Conservation (phyloP, 2,113 vertebrate species). For the Atrichornis clamosus region DNA sequence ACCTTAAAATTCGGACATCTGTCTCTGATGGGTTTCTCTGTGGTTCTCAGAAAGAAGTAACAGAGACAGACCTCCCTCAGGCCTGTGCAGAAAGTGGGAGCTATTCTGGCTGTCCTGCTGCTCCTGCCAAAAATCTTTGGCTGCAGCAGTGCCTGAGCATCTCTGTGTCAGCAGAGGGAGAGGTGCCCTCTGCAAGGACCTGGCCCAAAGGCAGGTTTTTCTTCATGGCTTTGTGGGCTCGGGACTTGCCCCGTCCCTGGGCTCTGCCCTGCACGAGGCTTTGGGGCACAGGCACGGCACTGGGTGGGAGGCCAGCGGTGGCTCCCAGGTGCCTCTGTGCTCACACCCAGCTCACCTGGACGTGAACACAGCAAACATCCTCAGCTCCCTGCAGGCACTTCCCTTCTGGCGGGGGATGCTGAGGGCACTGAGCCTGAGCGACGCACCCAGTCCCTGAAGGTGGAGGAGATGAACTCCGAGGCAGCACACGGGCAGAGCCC, state of each 20-base stretch:
- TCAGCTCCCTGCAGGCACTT: background rate
- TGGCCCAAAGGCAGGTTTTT: background rate
- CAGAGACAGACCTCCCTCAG: constrained; percentile 1
- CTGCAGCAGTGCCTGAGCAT: background rate
- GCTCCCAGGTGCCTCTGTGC: background rate
- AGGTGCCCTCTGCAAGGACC: background rate
- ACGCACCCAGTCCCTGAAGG: background rate
- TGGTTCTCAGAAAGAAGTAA: background rate
- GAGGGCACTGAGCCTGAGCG: rapidly evolving
- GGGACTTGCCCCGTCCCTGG: background rate
- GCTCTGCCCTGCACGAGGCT: rapidly evolving
- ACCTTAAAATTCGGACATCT: constrained; percentile 33
- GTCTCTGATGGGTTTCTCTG: constrained; percentile 19
- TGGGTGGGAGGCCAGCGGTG: rapidly evolving
- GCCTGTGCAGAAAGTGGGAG: background rate
- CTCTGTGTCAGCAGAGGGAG: background rate
- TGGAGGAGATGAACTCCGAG: background rate
- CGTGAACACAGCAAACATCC: rapidly evolving
- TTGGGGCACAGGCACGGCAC: rapidly evolving
- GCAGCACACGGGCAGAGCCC: background rate
- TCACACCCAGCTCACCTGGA: background rate
- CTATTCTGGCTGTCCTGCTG: background rate
- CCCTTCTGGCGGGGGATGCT: too few species aligned
- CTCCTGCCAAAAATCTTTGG: background rate
- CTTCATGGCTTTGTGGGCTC: rapidly evolving